A percentile compares a stretch with the other conserved stretches of the same genome.
Conservation (phyloP, 2,113 vertebrate genomes). For the Protobothrops flavoviridis region DNA sequence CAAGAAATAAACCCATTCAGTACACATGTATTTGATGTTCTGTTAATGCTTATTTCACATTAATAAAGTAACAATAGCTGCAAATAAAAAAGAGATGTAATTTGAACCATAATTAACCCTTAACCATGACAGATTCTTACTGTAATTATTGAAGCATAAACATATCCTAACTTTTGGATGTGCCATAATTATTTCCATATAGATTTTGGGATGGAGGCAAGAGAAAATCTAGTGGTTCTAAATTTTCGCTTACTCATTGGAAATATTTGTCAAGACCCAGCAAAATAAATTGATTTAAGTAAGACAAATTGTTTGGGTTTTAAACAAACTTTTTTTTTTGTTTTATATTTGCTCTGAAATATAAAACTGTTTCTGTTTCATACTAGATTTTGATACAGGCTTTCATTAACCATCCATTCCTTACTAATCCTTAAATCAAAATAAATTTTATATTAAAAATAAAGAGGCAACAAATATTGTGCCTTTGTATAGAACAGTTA, state of each 20-base stretch:
- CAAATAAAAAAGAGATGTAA: neutral
- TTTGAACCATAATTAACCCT: neutral
- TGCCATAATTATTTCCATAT: neutral
- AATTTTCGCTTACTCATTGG: neutral
- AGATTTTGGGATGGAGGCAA: neutral
- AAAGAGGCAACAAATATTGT: neutral
- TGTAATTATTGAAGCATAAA: neutral
- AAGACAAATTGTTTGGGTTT: neutral
- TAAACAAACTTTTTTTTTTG: neutral
- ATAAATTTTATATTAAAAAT: neutral
- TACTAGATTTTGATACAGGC: neutral
- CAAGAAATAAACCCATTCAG: neutral
- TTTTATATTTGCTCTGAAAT: neutral
- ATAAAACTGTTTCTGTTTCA: neutral
- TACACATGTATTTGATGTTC: neutral
- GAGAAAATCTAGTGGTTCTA: neutral
- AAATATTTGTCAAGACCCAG: neutral
- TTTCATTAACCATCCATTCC: neutral
- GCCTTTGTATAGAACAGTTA: neutral
- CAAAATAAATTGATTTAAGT: neutral
- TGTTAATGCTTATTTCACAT: fast-evolving
- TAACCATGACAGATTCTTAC: neutral
- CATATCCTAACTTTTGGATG: neutral
- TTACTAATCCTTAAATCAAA: neutral
- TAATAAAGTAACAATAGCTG: neutral